phyloP scores from a whole-genome alignment of 2,797 vertebrate genomes.

The Menidia menidia region DNA sequence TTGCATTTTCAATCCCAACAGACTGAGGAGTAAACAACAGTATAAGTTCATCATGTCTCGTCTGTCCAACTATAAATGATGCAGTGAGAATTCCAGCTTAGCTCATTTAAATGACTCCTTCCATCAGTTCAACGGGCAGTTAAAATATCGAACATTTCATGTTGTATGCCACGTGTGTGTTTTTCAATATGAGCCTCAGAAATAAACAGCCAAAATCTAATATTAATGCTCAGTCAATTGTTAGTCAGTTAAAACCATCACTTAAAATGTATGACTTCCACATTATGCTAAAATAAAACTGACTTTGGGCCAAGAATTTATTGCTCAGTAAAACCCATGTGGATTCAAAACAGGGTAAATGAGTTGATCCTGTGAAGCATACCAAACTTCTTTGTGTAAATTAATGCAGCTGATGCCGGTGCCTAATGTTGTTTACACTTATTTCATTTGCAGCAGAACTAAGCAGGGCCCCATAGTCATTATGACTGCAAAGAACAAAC shows the following conservation, averaged over 20 bases:
- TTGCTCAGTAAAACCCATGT: slow-evolving; percentile 15
- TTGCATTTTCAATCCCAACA: not conserved
- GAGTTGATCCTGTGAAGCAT: slow-evolving; percentile 23
- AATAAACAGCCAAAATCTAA: not conserved
- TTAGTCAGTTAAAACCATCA: not conserved
- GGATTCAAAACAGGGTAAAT: slow-evolving; percentile 29
- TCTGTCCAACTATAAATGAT: not conserved
- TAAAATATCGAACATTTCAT: no score
- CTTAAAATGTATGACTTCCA: not conserved
- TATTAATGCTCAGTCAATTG: no score
- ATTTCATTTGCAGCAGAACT: slow-evolving; percentile 52
- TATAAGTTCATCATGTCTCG: not conserved
- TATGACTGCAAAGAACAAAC: slow-evolving; percentile 36
- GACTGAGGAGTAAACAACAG: not conserved
- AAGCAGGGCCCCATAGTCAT: slow-evolving; percentile 37
- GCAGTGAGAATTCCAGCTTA: no score
- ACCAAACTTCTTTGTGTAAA: slow-evolving; percentile 40
- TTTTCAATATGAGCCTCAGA: not conserved
- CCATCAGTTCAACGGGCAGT: no score
- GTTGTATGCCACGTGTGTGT: not conserved
- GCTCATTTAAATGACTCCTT: no score
- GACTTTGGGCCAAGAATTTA: not conserved
- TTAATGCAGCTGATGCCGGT: slow-evolving; percentile 50
- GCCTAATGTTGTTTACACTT: slow-evolving; percentile 58
- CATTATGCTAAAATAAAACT: not conserved